Evolutionary conservation across 2,113 vertebrate genomes (phyloP).

Genomic region (Sceloporus undulatus): DNA sequence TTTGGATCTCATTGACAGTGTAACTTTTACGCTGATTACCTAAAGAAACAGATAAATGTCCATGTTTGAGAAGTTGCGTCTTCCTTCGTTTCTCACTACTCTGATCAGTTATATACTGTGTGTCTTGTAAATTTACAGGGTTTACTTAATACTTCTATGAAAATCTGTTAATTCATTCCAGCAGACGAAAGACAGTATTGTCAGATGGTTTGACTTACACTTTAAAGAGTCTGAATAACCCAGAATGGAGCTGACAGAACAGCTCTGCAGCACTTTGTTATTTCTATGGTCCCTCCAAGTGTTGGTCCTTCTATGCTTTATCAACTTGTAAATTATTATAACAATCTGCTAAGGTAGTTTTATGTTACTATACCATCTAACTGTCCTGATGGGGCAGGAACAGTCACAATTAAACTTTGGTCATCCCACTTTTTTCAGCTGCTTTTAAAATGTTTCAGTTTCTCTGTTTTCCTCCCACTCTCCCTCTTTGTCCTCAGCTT

Average conservation of each 20-base stretch:
- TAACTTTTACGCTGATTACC: not conserved
- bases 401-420: no score
- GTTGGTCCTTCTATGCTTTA: not conserved
- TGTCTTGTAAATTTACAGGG: not conserved
- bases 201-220: not conserved
- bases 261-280: not conserved
- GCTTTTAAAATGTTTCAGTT: no score
- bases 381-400: no score
- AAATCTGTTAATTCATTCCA: not conserved
- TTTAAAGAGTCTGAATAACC: conserved; percentile 6
- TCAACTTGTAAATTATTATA: not conserved
- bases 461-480: no score
- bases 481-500: no score
- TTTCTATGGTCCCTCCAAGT: not conserved
- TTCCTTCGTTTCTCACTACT: not conserved
- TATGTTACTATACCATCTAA: no score
- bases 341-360: not conserved
- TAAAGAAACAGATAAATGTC: no score
- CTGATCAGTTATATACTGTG: not conserved
- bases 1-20: not conserved
- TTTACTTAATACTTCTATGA: not conserved
- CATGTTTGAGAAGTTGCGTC: not conserved
- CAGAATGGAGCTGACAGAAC: not conserved
- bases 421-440: no score
- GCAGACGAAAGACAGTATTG: not conserved